phyloP scores from a whole-genome alignment of 2,888 invertebrate genomes.

The Caenorhabditis parvicauda region DNA sequence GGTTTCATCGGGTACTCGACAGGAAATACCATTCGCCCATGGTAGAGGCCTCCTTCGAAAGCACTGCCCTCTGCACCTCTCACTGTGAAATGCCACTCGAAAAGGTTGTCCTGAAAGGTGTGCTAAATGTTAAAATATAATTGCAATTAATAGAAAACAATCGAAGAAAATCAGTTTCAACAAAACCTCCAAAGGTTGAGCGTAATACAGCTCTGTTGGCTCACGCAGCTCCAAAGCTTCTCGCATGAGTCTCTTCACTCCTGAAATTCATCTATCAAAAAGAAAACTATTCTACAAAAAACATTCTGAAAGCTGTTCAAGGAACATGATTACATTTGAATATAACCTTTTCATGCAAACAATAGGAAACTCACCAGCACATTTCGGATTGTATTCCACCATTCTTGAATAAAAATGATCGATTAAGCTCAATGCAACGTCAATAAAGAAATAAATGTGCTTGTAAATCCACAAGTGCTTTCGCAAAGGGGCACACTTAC shows the following conservation, averaged over 20 bases:
- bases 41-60: slow-evolving; percentile 83
- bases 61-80: slow-evolving; percentile 83
- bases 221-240: slow-evolving; percentile 83
- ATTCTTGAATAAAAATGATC: no score
- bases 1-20: slow-evolving; percentile 96
- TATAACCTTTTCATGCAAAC: not conserved
- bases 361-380: slow-evolving; percentile 28
- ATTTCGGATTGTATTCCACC: slow-evolving; percentile 33
- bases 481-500: no score
- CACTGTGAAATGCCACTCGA: slow-evolving; percentile 96
- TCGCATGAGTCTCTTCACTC: slow-evolving; percentile 87
- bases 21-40: slow-evolving; percentile 85
- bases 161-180: not conserved
- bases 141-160: not conserved
- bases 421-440: no score
- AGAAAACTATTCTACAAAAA: not conserved
- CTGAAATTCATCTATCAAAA: slow-evolving; percentile 65
- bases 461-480: no score
- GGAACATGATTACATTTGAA: not conserved
- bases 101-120: slow-evolving; percentile 77
- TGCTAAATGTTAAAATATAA: not conserved
- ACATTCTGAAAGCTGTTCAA: not conserved
- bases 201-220: slow-evolving; percentile 84
- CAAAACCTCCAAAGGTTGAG: slow-evolving; percentile 77
- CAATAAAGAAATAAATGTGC: no score